Evolutionary conservation across 2,797 vertebrate species (phyloP), one percentile per base, ranked within the genome.

Genomic region (Eospalax fontanierii): DNA sequence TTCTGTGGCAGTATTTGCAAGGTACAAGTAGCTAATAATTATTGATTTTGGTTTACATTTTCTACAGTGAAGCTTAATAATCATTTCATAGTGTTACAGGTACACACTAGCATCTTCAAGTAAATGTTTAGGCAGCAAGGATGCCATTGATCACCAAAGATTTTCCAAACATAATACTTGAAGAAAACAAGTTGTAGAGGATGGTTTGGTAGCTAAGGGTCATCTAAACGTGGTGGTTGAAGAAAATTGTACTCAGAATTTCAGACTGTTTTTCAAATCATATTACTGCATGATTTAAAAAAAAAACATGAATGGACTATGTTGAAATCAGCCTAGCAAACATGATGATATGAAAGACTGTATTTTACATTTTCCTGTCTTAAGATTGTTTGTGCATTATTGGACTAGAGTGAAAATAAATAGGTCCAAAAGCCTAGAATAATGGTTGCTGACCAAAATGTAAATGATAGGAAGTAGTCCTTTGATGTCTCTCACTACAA

Each of bases 1-100:
- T 19, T 96, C 18, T 90, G 22, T 75, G n/a, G 6, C 54, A 93
- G 18, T 66, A 83, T 80, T 75, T 78, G 71, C 54, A 91, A 71
- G 12, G 57, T 8, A 26, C 28, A 35, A 7, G 10, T 89, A 76
- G 11, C 38, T 86, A 90, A 61, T 40, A 90, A 79, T 35, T 75
- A 83, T 61, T 89, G 26, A 18, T 79, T 90, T 92, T 7, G 28
- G 26, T 74, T 84, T 90, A 80, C 19, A 83, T 84, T 83, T 78
- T 70, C 8, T 35, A 14, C 33, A 59, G 28, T 26, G 74, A 54
- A 38, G 6, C 65, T 93, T 88, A 82, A 90, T 15, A 26, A 70
- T 1, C 3, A 50, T 70, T 57, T 84, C 61, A 91, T 30, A 73
- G 11, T 78, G 4, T 88, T 59, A 28, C 35, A 82, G 11, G 28